Percentiles rank a stretch among this genome's conserved stretches.
Evolutionary conservation across 2,113 vertebrate genomes (phyloP).

Genomic region (Cettia cetti): DNA sequence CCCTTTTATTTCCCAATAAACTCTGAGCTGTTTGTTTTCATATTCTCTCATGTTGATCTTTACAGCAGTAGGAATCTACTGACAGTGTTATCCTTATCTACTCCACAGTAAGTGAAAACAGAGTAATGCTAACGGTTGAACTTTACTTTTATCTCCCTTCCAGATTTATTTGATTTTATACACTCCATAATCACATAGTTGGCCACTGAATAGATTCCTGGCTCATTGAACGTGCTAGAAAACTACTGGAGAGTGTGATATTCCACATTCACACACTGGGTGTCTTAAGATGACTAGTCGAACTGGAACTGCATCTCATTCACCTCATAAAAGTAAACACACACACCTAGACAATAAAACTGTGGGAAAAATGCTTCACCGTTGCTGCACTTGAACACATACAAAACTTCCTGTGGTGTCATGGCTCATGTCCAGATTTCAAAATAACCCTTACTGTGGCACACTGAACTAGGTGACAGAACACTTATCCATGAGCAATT

Average conservation of each 20-base stretch:
- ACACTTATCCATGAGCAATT: not conserved
- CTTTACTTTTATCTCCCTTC: not conserved
- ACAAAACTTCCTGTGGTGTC: not conserved
- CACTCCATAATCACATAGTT: not conserved
- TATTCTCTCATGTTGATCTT: not conserved
- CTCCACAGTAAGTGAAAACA: not conserved
- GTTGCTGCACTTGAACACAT: not conserved
- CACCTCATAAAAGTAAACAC: constrained; percentile 24
- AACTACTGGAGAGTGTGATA: not conserved
- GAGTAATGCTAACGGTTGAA: not conserved
- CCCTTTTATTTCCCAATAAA: constrained; percentile 11
- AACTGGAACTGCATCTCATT: constrained; percentile 54
- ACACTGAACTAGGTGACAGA: not conserved
- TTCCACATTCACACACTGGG: not conserved
- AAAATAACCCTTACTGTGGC: not conserved
- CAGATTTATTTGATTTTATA: not conserved
- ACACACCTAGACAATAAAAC: constrained; percentile 62
- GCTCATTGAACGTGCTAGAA: not conserved
- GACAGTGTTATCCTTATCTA: not conserved
- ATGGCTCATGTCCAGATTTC: not conserved
- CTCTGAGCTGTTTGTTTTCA: not conserved
- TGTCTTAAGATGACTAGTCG: constrained; percentile 32
- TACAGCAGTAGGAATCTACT: not conserved
- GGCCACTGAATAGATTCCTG: not conserved
- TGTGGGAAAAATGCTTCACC: constrained; percentile 50